Base-by-base conservation (phyloP, 1,140 invertebrate genomes). In the Atta cephalotes region DNA sequence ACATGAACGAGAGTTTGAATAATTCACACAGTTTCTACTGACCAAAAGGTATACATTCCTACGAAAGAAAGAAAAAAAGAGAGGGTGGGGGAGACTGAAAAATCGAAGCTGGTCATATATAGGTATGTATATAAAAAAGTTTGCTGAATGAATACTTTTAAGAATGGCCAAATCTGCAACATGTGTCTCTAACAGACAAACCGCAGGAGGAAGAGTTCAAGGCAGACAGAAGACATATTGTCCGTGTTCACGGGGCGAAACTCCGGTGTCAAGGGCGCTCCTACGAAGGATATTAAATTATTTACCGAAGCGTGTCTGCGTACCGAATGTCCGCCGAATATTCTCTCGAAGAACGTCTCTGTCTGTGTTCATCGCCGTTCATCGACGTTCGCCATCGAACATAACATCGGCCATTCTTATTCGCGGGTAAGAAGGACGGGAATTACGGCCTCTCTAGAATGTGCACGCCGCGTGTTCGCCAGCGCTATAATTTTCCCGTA, bases 171-270 rank as follows among this genome's bases (percentile, higher is more conserved):
- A 92, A 91, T 88, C 88, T 78, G 68, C 86, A 86, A 84, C 79
- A 72, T 68, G 71, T 82, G 71, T 63, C 21, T 65, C 80, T 65
- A 60, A 72, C 31, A 51, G 89, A 63, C 87, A 70, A 28, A 45
- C 65, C 76, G 60, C 63, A 63, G 18, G 28, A 87, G 87, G 88
- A 91, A 74, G 92, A 92, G 91, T 92, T 93, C 88, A 92, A 88
- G 88, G 92, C 86, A 63, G 66, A 88, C 3, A 25, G 25, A 25
- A 25, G 25, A 31, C 28, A 31, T 88, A 94, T 94, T 94, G 93
- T 94, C 78, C 88, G 92, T 94, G 92, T 28, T 92, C 92, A 92
- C 74, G 39, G 70, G 87, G 90, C 93, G 93, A 91, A 91, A 93
- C 92, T 93, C 92, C 86, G 92, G 90, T 92, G 89, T 93, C 93